These are phyloP conservation scores for Mus spicilegus DNA, from an alignment of 2,113 vertebrate species.

Conservation along the genomic window DNA sequence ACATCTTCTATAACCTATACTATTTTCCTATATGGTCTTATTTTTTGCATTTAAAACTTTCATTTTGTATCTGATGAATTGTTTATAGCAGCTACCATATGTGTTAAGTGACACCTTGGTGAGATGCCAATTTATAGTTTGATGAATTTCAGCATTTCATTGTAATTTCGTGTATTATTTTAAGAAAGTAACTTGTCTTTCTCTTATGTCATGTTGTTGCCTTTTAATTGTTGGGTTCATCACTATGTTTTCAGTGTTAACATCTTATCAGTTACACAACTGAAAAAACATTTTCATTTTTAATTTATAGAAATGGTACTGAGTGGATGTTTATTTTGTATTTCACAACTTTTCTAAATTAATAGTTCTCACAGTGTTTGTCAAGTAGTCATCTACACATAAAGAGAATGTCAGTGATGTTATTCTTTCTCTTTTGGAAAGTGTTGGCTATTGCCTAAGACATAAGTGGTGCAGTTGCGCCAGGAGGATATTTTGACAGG, in stretches of 20 bases:
- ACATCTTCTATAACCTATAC: background rate
- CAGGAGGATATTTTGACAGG: background rate
- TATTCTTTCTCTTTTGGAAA: background rate
- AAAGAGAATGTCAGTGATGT: background rate
- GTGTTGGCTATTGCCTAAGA: background rate
- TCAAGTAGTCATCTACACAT: background rate
- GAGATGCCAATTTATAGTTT: background rate
- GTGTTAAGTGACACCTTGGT: background rate
- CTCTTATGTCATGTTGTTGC: background rate
- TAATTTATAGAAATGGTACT: background rate
- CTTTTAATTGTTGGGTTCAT: background rate
- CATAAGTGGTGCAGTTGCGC: background rate
- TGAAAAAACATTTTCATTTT: background rate
- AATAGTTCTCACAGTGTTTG: background rate
- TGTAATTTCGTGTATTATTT: background rate
- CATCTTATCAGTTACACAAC: background rate
- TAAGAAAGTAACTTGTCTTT: background rate
- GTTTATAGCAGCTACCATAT: background rate
- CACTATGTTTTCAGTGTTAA: background rate
- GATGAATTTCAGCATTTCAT: background rate
- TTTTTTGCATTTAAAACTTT: background rate
- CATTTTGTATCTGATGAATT: background rate
- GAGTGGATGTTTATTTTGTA: background rate
- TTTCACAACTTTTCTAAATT: background rate
- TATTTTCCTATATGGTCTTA: background rate